These are phyloP conservation scores for Gnathonemus echidnorhynchus DNA, from an alignment of 2,113 vertebrate species.

Conservation along the genomic window DNA sequence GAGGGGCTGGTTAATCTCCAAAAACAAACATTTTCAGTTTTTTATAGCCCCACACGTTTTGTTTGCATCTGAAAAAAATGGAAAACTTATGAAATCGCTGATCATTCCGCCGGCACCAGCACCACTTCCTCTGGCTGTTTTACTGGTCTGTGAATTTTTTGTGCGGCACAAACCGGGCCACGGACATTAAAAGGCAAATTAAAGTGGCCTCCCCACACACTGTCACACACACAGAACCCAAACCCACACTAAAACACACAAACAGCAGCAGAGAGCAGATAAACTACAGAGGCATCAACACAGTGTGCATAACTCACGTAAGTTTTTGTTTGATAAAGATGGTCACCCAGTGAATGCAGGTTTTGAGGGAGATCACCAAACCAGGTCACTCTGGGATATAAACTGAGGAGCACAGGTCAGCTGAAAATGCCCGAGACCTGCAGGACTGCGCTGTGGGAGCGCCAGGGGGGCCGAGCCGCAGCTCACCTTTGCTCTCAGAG, in stretches of 20 bases:
- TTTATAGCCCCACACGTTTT: neutral
- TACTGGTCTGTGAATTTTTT: neutral
- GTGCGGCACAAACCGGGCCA: neutral
- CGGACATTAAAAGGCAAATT: neutral
- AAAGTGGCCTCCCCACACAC: neutral
- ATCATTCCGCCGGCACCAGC: neutral
- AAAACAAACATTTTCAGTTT: neutral
- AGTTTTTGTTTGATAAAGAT: neutral
- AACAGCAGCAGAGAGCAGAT: neutral
- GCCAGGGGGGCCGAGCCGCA: neutral
- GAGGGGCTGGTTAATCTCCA: neutral
- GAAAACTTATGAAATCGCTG: neutral
- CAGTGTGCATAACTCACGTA: neutral
- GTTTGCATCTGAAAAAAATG: neutral
- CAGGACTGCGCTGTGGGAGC: neutral
- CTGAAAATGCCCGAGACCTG: neutral
- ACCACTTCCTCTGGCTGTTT: neutral
- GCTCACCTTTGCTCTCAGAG: conserved; percentile 85
- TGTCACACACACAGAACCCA: neutral
- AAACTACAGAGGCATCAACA: neutral
- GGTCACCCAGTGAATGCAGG: neutral
- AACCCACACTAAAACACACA: neutral
- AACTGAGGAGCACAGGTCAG: neutral
- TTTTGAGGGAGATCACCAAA: neutral
- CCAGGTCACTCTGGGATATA: neutral